Conservation (phyloP, 92 coral and sea anemone species). For the Paramuricea clavata region DNA sequence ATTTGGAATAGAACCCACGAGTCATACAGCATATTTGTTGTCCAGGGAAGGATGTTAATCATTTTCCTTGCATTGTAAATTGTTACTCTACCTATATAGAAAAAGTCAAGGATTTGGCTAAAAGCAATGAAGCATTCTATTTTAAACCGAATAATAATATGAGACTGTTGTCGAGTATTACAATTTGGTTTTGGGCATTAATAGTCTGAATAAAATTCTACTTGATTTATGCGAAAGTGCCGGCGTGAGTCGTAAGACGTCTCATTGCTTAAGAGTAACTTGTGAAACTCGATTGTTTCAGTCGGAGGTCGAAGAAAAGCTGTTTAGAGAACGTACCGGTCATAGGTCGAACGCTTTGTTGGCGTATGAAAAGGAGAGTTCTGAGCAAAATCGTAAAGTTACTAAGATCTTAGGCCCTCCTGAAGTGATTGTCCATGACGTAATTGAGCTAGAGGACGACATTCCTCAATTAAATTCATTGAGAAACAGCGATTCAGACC, state of each 20-base stretch:
- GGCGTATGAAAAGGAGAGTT: slow-evolving; percentile 32
- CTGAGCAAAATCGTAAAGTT: slow-evolving; percentile 25
- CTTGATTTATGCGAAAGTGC: slow-evolving; percentile 4
- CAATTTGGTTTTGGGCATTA: slow-evolving; percentile 39
- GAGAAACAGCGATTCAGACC: background rate
- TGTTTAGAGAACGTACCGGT: slow-evolving; percentile 44
- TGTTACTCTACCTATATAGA: no score
- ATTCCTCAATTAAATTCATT: no score
- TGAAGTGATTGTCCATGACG: background rate
- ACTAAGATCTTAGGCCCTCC: slow-evolving; percentile 36
- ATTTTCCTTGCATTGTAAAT: slow-evolving; percentile 37
- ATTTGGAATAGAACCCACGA: slow-evolving; percentile 54
- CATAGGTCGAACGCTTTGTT: slow-evolving; percentile 49
- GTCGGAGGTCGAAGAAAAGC: slow-evolving; percentile 22
- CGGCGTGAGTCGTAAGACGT: slow-evolving; percentile 29
- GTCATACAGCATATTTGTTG: no score
- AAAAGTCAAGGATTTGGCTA: no score
- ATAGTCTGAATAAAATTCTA: slow-evolving; percentile 36
- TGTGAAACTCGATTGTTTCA: slow-evolving; percentile 36
- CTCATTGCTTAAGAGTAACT: slow-evolving; percentile 36
- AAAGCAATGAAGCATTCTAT: no score
- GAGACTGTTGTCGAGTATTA: slow-evolving; percentile 26
- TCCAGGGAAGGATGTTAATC: background rate
- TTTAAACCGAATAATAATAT: slow-evolving; percentile 16
- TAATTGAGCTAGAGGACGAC: background rate